Conservation (phyloP, 2,888 invertebrate genomes). For the Ornithoptera alexandrae region DNA sequence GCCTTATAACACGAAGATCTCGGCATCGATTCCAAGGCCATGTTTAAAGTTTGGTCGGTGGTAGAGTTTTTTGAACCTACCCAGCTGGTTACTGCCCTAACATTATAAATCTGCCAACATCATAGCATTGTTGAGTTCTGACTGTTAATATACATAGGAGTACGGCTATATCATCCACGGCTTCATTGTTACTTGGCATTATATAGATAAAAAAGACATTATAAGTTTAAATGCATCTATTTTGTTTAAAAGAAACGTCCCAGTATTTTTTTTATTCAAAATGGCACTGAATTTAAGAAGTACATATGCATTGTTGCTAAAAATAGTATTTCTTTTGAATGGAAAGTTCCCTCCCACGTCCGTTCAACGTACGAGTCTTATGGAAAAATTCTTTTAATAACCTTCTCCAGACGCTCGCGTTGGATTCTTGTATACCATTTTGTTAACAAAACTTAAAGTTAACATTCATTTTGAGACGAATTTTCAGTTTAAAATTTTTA, state of each 20-base stretch:
- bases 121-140: too few relatives aligned
- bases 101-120: too few relatives aligned
- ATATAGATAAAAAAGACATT: neutral
- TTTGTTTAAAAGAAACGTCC: neutral
- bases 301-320: neutral
- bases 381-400: conserved; percentile 1
- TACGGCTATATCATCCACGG: neutral
- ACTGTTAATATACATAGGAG: too few relatives aligned
- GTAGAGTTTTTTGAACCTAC: too few relatives aligned
- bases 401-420: neutral
- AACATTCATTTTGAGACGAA: neutral
- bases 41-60: too few relatives aligned
- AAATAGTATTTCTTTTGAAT: neutral
- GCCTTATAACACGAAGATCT: too few relatives aligned
- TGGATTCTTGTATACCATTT: neutral
- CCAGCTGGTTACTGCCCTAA: too few relatives aligned
- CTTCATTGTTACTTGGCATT: too few relatives aligned
- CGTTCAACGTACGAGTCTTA: neutral
- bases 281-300: neutral
- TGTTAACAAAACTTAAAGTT: neutral
- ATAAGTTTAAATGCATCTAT: neutral
- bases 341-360: neutral
- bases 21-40: too few relatives aligned
- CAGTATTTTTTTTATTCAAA: neutral
- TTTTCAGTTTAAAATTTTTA: neutral